Evolutionary conservation across 2,113 vertebrate species (phyloP).

Genomic region (Hystrix cristata): DNA sequence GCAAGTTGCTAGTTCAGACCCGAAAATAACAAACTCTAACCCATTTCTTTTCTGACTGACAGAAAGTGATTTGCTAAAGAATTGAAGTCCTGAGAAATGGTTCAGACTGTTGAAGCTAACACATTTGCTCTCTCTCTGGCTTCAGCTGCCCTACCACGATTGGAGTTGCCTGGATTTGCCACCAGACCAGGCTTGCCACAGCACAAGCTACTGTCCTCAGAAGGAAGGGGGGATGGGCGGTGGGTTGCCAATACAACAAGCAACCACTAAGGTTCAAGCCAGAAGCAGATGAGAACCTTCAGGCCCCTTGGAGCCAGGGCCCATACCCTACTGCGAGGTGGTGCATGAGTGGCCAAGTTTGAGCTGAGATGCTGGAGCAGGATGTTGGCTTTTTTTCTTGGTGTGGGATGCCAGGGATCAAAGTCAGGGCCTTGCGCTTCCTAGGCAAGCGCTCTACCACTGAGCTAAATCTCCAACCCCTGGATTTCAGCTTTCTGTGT

Average conservation of each 20-base stretch:
- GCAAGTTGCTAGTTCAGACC: not conserved
- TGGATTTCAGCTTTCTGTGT: not conserved
- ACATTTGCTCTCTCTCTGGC: not conserved
- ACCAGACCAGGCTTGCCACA: rapidly evolving
- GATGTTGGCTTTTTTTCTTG: not conserved
- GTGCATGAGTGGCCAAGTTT: rapidly evolving
- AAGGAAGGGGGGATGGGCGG: not conserved
- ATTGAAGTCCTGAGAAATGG: not conserved
- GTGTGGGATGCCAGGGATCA: too few relatives aligned
- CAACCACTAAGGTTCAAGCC: not conserved
- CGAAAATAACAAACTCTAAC: not conserved
- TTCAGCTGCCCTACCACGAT: rapidly evolving
- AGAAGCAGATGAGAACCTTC: not conserved
- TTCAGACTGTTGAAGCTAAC: not conserved
- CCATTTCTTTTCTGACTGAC: not conserved
- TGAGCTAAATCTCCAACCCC: too few relatives aligned
- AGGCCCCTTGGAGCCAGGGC: not conserved
- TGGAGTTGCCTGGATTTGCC: not conserved
- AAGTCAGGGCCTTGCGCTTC: too few relatives aligned
- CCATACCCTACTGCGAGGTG: rapidly evolving
- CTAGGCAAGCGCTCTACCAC: too few relatives aligned
- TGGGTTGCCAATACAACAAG: not conserved
- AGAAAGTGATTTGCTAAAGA: not conserved
- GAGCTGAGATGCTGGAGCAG: not conserved
- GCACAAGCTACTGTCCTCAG: not conserved